These are phyloP conservation scores for Trichopria drosophilae DNA, from an alignment of 2,888 invertebrate genomes.

Conservation along the genomic window DNA sequence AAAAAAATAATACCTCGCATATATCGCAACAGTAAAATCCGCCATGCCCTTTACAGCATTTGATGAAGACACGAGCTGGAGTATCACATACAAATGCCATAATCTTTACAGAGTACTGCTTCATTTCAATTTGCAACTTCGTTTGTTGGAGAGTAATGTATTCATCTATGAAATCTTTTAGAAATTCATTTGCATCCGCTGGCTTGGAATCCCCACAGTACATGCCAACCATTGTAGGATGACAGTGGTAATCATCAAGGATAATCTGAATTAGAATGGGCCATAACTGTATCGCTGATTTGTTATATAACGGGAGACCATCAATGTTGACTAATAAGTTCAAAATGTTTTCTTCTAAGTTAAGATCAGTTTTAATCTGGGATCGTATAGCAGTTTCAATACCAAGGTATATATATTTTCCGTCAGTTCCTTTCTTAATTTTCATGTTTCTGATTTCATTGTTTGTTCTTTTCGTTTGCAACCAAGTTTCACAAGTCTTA, in stretches of 20 bases:
- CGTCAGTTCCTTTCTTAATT: conserved; percentile 7
- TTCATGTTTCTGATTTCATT: no score
- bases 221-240: conserved; percentile 13
- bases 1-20: no score
- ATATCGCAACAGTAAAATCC: no score
- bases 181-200: conserved; percentile 6
- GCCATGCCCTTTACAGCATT: no score
- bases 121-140: background rate
- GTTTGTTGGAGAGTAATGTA: background rate
- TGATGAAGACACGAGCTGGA: no score
- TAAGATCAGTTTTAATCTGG: background rate
- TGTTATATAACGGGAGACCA: conserved; percentile 16
- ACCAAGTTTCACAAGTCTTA: no score
- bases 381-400: background rate
- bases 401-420: conserved; percentile 3
- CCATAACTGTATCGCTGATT: conserved; percentile 17
- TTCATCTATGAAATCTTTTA: conserved; percentile 21
- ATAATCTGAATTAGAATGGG: conserved; percentile 15
- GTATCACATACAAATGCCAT: conserved; percentile 1
- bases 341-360: conserved; percentile 9
- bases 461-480: no score
- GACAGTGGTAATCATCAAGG: background rate
- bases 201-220: conserved; percentile 26
- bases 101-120: no score
- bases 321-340: conserved; percentile 17